A percentile compares a stretch with the other conserved stretches of the same genome.
Conservation (phyloP, 1,140 invertebrate species). For the Cataglyphis hispanica region DNA sequence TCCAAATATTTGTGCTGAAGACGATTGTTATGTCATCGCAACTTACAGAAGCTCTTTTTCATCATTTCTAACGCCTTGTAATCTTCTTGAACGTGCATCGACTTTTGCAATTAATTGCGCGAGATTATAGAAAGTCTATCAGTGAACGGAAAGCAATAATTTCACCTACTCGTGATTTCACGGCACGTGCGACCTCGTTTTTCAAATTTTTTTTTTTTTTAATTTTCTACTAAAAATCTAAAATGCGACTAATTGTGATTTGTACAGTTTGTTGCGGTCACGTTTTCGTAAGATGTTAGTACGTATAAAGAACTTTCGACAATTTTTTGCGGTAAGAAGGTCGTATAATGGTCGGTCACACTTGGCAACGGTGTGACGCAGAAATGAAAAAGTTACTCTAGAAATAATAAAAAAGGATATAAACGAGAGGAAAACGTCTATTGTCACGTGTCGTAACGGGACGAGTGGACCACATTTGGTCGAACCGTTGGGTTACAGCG, state of each 20-base stretch:
- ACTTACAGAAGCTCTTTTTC: neutral
- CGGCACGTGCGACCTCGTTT: slow-evolving; percentile 41
- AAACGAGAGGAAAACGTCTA: neutral
- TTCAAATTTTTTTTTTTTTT: neutral
- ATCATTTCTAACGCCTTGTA: neutral
- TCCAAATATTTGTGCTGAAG: neutral
- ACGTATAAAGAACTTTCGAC: neutral
- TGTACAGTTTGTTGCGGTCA: slow-evolving; percentile 61
- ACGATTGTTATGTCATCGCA: neutral
- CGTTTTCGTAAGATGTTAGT: slow-evolving; percentile 59
- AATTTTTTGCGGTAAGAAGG: slow-evolving; percentile 33
- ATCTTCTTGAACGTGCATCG: neutral
- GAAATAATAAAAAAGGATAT: slow-evolving; percentile 32
- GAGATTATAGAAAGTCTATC: slow-evolving; percentile 24
- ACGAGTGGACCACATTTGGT: slow-evolving; percentile 2
- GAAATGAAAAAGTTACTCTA: neutral
- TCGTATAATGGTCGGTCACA: slow-evolving; percentile 9
- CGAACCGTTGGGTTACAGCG: slow-evolving; percentile 11
- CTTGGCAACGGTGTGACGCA: neutral
- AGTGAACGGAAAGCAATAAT: slow-evolving; percentile 28
- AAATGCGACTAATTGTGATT: slow-evolving; percentile 64
- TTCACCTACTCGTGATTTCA: slow-evolving; percentile 9
- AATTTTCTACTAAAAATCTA: slow-evolving; percentile 23
- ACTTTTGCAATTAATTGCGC: neutral
- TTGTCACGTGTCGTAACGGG: slow-evolving; percentile 28